Percentiles rank a stretch among this genome's conserved stretches.
Evolutionary conservation across 1,140 invertebrate species (phyloP).

Genomic region (Cardiocondyla obscurior): DNA sequence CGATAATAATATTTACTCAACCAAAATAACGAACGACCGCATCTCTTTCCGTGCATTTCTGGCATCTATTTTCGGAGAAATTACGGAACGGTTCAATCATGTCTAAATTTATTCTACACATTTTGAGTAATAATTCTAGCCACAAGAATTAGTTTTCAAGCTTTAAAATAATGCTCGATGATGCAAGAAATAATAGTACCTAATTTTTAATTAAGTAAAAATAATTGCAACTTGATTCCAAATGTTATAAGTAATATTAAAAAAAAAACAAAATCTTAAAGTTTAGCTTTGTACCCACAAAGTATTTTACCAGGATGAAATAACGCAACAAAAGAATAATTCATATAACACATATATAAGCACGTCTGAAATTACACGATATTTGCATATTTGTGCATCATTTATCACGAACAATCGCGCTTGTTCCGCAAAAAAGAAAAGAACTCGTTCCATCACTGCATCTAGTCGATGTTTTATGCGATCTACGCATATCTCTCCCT

Average conservation of each 20-base stretch:
- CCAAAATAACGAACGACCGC: constrained; percentile 3
- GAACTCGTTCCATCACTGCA: not conserved
- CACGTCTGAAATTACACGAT: not conserved
- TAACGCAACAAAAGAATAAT: not conserved
- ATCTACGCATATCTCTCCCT: constrained; percentile 26
- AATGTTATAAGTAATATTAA: not conserved
- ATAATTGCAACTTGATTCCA: not conserved
- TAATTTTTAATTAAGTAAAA: not conserved
- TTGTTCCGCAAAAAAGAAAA: not conserved
- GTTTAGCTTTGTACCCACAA: not conserved
- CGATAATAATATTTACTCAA: constrained; percentile 9
- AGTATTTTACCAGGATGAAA: not conserved
- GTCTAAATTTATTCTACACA: not conserved
- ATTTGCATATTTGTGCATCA: not conserved
- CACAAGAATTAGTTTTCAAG: not conserved
- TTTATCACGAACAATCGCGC: not conserved
- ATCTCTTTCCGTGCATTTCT: not conserved
- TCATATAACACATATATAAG: not conserved
- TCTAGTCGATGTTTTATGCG: not conserved
- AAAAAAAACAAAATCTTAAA: not conserved
- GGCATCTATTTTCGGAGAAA: not conserved
- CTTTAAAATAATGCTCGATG: not conserved
- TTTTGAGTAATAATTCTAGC: not conserved
- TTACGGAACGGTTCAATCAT: not conserved
- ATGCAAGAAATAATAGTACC: not conserved